Evolutionary conservation across 2,888 invertebrate species (phyloP).

Genomic region (Lissocephala sabroskyi): DNA sequence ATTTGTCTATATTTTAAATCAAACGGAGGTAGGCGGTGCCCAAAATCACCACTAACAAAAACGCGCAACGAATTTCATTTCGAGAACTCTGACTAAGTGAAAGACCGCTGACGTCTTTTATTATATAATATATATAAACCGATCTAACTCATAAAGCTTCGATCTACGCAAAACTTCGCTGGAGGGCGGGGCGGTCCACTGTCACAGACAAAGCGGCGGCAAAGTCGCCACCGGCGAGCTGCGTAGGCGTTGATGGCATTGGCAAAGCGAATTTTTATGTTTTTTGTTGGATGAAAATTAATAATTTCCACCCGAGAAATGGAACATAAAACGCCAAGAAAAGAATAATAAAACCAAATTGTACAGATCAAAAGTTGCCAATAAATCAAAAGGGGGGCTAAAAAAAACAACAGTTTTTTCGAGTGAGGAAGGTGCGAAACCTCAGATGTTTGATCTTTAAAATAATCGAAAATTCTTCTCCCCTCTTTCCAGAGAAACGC

Average conservation of each 20-base stretch:
- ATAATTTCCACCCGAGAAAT: constrained; percentile 41
- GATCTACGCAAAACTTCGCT: constrained; percentile 43
- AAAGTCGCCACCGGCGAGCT: constrained; percentile 4
- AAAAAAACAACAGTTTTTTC: constrained; percentile 11
- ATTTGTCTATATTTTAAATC: constrained; percentile 24
- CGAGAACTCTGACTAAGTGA: constrained; percentile 35
- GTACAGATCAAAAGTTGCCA: constrained; percentile 48
- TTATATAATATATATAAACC: no score
- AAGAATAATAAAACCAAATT: constrained; percentile 31
- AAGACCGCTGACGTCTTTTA: constrained; percentile 55
- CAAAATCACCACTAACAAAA: constrained; percentile 12
- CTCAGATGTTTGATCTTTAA: no score
- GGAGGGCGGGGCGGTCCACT: constrained; percentile 6
- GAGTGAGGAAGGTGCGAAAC: constrained; percentile 20
- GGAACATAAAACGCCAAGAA: constrained; percentile 47
- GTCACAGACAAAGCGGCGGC: constrained; percentile 57
- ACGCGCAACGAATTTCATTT: constrained; percentile 28
- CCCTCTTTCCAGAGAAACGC: constrained; percentile 67
- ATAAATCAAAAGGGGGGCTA: constrained; percentile 45
- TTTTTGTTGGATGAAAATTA: constrained; percentile 32
- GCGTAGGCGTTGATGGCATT: constrained; percentile 16
- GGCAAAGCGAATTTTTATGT: constrained; percentile 50
- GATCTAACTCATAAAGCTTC: constrained; percentile 1
- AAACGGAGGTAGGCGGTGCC: constrained; percentile 17
- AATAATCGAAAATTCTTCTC: no score